Evolutionary conservation across 2,113 vertebrate genomes (phyloP).

Genomic region (Typhlomys cinereus): DNA sequence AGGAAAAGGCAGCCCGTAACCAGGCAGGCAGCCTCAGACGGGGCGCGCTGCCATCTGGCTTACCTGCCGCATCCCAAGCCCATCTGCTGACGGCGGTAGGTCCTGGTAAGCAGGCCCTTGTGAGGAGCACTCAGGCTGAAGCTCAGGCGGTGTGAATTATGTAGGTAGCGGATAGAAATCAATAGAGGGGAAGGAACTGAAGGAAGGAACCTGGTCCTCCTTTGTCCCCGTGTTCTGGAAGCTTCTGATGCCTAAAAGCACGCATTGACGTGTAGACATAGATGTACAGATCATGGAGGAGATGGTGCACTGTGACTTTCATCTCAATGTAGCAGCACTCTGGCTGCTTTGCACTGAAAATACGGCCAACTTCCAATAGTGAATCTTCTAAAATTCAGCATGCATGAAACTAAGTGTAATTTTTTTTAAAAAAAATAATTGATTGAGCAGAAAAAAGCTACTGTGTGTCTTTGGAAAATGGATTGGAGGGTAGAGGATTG

Average conservation of each 20-base stretch:
- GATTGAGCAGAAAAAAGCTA: conserved; percentile 81
- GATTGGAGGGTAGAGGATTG: conserved; percentile 31
- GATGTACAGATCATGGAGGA: conserved; percentile 88
- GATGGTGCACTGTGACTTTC: conserved; percentile 89
- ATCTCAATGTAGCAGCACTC: conserved; percentile 87
- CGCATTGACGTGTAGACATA: conserved; percentile 91
- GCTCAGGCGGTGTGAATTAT: conserved; percentile 90
- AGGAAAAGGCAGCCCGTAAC: conserved; percentile 84
- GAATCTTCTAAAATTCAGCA: conserved; percentile 79
- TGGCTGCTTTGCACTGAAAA: conserved; percentile 87
- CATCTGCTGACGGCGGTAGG: conserved; percentile 89
- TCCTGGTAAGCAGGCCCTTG: conserved; percentile 84
- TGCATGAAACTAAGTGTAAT: conserved; percentile 81
- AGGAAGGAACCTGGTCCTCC: conserved; percentile 45
- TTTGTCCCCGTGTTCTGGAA: conserved; percentile 84
- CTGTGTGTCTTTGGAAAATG: conserved; percentile 77
- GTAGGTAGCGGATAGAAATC: conserved; percentile 88
- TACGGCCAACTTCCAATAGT: conserved; percentile 82
- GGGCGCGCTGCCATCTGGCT: conserved; percentile 91
- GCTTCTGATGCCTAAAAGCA: conserved; percentile 84
- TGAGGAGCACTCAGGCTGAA: conserved; percentile 81
- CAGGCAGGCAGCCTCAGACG: conserved; percentile 88
- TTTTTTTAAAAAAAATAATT: conserved; percentile 78
- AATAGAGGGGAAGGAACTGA: conserved; percentile 76
- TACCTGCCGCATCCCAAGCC: conserved; percentile 92